Conservation (phyloP, 2,888 invertebrate genomes). For the Gortyna flavago region DNA sequence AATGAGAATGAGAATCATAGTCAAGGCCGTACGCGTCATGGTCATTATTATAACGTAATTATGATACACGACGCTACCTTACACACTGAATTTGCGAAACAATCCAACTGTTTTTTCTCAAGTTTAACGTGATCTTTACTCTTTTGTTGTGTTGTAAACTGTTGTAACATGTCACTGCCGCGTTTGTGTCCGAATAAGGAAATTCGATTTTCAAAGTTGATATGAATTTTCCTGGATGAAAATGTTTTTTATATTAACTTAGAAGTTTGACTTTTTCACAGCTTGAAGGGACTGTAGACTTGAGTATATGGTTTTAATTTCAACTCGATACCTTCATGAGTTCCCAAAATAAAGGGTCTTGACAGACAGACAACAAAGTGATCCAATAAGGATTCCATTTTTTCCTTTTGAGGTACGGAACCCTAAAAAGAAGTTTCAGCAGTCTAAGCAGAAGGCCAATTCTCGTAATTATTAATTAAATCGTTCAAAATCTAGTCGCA, state of each 20-base stretch:
- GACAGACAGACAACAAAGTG: no score
- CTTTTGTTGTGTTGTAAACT: conserved; percentile 31
- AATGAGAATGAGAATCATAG: conserved; percentile 81
- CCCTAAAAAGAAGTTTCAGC: neutral
- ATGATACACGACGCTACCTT: conserved; percentile 72
- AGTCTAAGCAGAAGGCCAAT: neutral
- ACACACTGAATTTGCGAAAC: conserved; percentile 68
- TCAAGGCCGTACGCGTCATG: conserved; percentile 86
- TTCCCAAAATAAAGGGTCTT: no score
- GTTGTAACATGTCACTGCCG: conserved; percentile 22
- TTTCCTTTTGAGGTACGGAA: no score
- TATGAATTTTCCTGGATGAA: neutral
- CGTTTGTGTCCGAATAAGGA: neutral
- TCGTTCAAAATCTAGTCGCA: no score
- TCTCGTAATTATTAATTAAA: no score
- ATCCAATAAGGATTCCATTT: no score
- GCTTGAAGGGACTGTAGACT: no score
- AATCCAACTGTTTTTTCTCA: conserved; percentile 62
- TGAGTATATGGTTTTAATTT: no score
- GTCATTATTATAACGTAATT: conserved; percentile 85
- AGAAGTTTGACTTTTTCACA: no score
- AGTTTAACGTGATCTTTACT: conserved; percentile 54
- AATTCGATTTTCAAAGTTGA: neutral
- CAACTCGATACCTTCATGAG: no score
- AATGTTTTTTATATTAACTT: no score